These are phyloP conservation scores for Holothuria leucospilota DNA, from an alignment of 53 echinoderm and acorn worm genomes.

Conservation along the genomic window DNA sequence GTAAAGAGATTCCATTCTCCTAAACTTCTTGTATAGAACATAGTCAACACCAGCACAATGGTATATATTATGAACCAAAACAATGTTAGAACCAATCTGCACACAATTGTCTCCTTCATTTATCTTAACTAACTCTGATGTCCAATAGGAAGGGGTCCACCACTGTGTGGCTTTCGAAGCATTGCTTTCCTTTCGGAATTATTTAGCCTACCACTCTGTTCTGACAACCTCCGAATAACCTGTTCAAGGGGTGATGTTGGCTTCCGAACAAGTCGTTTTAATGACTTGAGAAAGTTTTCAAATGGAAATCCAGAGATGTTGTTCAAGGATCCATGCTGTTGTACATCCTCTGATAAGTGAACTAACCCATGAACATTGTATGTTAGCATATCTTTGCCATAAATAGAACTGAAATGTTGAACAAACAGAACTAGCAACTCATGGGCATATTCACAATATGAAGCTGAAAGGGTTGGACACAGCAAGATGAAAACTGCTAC, in stretches of 20 bases:
- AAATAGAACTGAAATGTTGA: slow-evolving; percentile 7
- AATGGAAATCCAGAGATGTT: slow-evolving; percentile 50
- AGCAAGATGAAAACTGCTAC: slow-evolving; percentile 34
- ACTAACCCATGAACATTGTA: slow-evolving; percentile 44
- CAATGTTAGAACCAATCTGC: background rate
- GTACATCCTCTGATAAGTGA: slow-evolving; percentile 10
- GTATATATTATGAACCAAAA: slow-evolving; percentile 2
- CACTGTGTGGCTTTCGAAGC: background rate
- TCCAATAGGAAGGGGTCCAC: background rate
- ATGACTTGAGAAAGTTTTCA: slow-evolving; percentile 8
- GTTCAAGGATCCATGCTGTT: slow-evolving; percentile 19
- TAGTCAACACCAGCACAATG: slow-evolving; percentile 1
- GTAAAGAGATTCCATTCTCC: background rate
- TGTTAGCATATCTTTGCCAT: slow-evolving; percentile 25
- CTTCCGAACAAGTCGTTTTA: slow-evolving; percentile 17
- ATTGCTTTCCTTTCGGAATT: background rate
- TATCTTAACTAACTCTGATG: background rate
- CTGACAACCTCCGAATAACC: slow-evolving; percentile 17
- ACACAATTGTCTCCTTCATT: slow-evolving; percentile 13
- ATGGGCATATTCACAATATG: slow-evolving; percentile 24
- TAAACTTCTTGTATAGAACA: background rate
- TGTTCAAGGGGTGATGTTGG: slow-evolving; percentile 30
- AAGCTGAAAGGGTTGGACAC: background rate
- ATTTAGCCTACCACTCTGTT: background rate
- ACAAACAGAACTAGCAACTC: slow-evolving; percentile 33